These are phyloP conservation scores for Tamias sibiricus DNA, from an alignment of 2,113 vertebrate species.

Conservation along the genomic window DNA sequence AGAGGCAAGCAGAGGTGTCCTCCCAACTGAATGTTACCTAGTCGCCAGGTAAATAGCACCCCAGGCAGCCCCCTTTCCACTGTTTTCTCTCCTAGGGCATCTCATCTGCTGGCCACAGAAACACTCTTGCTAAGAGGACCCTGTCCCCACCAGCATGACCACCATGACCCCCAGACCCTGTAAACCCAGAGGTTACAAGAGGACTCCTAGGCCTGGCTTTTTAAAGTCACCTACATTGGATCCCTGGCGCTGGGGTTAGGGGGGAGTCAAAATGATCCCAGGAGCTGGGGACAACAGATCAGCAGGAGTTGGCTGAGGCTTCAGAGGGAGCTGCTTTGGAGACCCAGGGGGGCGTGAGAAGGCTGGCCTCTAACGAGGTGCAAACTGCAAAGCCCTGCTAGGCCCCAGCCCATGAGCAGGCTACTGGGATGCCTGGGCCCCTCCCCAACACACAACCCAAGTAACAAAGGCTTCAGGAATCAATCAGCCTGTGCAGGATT, in stretches of 20 bases:
- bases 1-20: background rate
- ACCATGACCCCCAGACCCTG: background rate
- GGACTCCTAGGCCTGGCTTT: background rate
- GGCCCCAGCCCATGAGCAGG: background rate
- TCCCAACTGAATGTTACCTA: background rate
- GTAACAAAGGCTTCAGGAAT: constrained; percentile 54
- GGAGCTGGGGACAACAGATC: fast-evolving
- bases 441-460: background rate
- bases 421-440: background rate
- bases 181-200: background rate
- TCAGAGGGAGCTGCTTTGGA: background rate
- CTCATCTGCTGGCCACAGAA: background rate
- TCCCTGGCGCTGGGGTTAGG: background rate
- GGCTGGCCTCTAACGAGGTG: background rate
- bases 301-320: fast-evolving
- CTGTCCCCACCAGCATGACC: background rate
- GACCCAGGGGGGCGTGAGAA: background rate
- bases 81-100: background rate
- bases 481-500: constrained; percentile 34
- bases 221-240: background rate
- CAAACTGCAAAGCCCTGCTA: background rate
- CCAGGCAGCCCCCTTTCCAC: background rate
- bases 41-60: background rate
- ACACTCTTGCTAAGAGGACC: background rate
- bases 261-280: background rate